phyloP scores from a whole-genome alignment of 2,113 vertebrate species.

The Alces alces region DNA sequence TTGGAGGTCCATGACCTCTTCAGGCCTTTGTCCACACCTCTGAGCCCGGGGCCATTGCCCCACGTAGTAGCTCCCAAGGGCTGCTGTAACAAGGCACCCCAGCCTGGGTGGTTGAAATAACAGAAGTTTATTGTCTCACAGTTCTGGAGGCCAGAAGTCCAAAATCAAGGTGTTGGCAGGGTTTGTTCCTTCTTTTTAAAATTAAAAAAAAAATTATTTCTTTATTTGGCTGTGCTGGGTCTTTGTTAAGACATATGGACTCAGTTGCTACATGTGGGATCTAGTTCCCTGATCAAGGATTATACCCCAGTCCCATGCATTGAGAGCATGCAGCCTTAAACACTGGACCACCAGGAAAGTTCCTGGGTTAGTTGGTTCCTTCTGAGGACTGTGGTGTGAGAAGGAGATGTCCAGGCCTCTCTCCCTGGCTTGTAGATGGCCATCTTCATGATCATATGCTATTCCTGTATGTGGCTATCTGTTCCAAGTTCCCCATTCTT shows the following conservation, averaged over 20 bases:
- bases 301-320: background rate
- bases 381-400: background rate
- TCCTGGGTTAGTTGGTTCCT: background rate
- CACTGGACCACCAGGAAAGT: background rate
- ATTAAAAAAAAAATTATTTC: background rate
- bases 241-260: background rate
- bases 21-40: background rate
- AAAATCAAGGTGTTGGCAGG: background rate
- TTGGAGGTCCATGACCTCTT: background rate
- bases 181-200: background rate
- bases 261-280: background rate
- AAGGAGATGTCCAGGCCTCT: too few species aligned
- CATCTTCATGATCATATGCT: background rate
- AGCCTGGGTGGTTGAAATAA: background rate
- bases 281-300: background rate
- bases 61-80: background rate
- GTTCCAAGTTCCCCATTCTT: background rate
- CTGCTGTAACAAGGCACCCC: background rate
- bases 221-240: background rate
- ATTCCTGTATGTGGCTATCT: background rate
- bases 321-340: background rate
- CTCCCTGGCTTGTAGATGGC: background rate
- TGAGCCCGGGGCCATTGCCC: background rate
- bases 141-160: background rate
- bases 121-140: background rate